Evolutionary conservation across 1,140 invertebrate genomes (phyloP).

Genomic region (Drosophila eugracilis): DNA sequence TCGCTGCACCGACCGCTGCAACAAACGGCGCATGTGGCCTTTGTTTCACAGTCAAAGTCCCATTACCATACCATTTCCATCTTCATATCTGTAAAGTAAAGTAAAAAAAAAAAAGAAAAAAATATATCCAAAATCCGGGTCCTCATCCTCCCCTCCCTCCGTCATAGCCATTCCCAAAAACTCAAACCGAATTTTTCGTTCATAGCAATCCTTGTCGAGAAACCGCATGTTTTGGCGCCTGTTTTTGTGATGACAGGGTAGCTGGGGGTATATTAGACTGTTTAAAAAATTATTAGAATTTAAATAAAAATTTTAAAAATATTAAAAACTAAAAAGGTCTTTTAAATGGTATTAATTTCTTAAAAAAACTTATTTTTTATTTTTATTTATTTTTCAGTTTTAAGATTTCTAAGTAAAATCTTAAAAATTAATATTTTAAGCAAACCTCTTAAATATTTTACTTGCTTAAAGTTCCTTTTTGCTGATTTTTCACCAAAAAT

Average conservation of each 20-base stretch:
- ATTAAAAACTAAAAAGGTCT: too few relatives aligned
- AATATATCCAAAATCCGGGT: conserved; percentile 4
- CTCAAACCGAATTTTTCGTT: conserved; percentile 32
- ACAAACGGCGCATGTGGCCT: conserved; percentile 43
- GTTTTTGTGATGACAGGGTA: conserved; percentile 28
- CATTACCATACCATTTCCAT: conserved; percentile 12
- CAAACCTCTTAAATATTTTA: too few relatives aligned
- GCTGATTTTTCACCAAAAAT: too few relatives aligned
- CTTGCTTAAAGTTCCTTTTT: too few relatives aligned
- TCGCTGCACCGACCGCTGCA: conserved; percentile 51
- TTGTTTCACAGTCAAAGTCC: conserved; percentile 19
- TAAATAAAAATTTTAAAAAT: too few relatives aligned
- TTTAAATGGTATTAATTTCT: too few relatives aligned
- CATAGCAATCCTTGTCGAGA: conserved; percentile 2
- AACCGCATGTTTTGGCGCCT: conserved; percentile 44
- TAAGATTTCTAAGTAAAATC: too few relatives aligned
- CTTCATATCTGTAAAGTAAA: not conserved
- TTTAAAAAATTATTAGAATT: too few relatives aligned
- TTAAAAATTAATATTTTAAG: too few relatives aligned
- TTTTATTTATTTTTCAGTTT: too few relatives aligned
- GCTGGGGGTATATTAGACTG: not conserved
- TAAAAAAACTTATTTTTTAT: too few relatives aligned
- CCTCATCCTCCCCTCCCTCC: conserved; percentile 3
- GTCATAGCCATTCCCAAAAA: conserved; percentile 27
- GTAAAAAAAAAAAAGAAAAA: too few relatives aligned